Evolutionary conservation across 2,113 vertebrate genomes (phyloP).

Genomic region (Boulengeromyrus knoepffleri): DNA sequence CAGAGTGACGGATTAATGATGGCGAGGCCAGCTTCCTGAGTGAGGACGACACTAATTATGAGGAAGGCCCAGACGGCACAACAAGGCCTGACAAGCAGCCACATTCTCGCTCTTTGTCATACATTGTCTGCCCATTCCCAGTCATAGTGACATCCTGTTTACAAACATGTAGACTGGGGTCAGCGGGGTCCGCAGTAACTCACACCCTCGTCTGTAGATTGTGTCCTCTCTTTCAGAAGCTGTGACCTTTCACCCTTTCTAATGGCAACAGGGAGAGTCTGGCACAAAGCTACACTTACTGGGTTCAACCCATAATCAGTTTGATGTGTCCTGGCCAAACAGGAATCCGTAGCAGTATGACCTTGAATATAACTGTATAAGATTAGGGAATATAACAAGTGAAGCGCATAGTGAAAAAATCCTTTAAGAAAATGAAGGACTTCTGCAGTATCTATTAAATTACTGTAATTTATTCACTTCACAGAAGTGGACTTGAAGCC

Average conservation of each 20-base stretch:
- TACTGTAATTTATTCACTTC: background rate
- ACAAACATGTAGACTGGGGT: conserved; percentile 75
- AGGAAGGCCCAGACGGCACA: conserved; percentile 84
- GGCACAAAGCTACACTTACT: background rate
- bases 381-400: background rate
- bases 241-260: conserved; percentile 50
- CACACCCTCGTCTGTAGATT: conserved; percentile 55
- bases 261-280: background rate
- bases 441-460: background rate
- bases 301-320: background rate
- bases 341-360: background rate
- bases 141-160: conserved; percentile 99
- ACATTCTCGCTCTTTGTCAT: background rate
- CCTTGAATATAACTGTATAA: background rate
- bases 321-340: background rate
- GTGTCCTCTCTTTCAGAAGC: conserved; percentile 51
- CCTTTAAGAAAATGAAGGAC: background rate
- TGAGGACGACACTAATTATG: conserved; percentile 96
- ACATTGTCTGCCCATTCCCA: conserved; percentile 89
- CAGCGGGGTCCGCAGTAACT: conserved; percentile 80
- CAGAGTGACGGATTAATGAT: conserved; percentile 93
- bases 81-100: conserved; percentile 87
- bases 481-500: background rate
- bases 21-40: conserved; percentile 94
- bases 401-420: background rate